Base-by-base conservation (phyloP, 2,888 invertebrate species). In the Drosophila birchii region DNA sequence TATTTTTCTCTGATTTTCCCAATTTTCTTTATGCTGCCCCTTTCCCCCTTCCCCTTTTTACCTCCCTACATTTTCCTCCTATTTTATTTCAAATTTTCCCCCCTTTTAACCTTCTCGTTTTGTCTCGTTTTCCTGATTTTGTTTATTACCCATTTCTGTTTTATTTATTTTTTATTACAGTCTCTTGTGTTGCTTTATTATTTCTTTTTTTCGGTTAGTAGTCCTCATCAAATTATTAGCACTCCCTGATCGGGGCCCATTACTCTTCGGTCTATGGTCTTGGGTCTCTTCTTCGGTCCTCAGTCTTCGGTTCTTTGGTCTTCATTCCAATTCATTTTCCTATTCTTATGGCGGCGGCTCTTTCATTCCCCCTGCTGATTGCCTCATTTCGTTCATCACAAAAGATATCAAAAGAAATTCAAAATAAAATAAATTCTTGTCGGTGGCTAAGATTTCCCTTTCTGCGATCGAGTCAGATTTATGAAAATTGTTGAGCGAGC, bases 401-500 rank as follows among this genome's bases (percentile, higher is more conserved):
- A 34, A 39, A 68, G 39, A 68, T 68, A 68, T 68, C 67, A 68
- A 68, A 68, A 68, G 67, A 57, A 68, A 68, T 57, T 57, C 36
- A 56, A 56, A 72, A 51, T 63, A 64, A 63, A 64, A 73, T 41
- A 72, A 57, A 72, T 72, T 49, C 20, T 18, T 39, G 26, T 32
- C 41, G 29, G 12, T 20, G 32, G 34, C 29, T n/a, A 34, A 53
- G 34, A 53, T 53, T 53, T 53, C 51, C 51, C 29, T 23, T 54
- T 45, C 45, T 51, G 43, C 43, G 62, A 77, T 78, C 76, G 44
- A 44, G 78, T 59, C 70, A 54, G 68, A 84, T 81, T 84, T 78
- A 73, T 81, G 72, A 80, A 85, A 85, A 85, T 77, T 85, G 80
- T 68, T 87, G 77, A 78, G 71, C 82, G 70, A 66, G 78, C 76